A percentile compares a stretch with the other conserved stretches of the same genome.
phyloP scores from a whole-genome alignment of 2,888 invertebrate genomes.

The Cacoxenus indagator region DNA sequence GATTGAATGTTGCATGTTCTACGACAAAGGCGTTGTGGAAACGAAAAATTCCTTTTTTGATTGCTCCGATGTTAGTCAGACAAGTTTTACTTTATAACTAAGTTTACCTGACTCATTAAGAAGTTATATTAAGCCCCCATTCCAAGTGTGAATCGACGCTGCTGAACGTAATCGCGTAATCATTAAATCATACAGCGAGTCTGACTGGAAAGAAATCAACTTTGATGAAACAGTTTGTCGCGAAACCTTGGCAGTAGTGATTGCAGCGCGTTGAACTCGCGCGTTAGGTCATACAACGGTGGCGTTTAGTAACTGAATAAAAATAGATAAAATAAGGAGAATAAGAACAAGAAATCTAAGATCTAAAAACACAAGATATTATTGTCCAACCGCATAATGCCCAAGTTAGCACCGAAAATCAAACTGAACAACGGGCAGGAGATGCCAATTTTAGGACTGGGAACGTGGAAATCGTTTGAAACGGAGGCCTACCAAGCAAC shows the following conservation, averaged over 20 bases:
- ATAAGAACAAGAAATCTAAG: neutral
- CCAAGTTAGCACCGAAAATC: conserved; percentile 71
- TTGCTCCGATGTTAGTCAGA: too few relatives aligned
- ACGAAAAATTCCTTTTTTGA: too few relatives aligned
- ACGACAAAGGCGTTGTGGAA: too few relatives aligned
- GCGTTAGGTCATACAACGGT: conserved; percentile 15
- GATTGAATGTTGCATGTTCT: too few relatives aligned
- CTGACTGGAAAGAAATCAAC: too few relatives aligned
- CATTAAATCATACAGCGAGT: neutral
- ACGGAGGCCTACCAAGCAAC: conserved; percentile 66
- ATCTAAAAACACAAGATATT: neutral
- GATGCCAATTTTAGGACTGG: conserved; percentile 80
- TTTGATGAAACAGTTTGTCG: conserved; percentile 42
- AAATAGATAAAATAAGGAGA: too few relatives aligned
- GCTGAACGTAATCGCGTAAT: neutral
- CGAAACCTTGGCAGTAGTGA: conserved; percentile 35
- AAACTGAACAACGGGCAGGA: conserved; percentile 76
- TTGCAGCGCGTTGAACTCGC: conserved; percentile 31
- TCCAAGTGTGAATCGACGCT: neutral
- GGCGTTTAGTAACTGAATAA: conserved; percentile 17
- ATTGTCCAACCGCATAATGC: conserved; percentile 49
- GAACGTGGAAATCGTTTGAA: conserved; percentile 73
- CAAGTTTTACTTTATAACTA: too few relatives aligned
- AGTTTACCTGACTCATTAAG: too few relatives aligned
- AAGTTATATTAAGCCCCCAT: too few relatives aligned